Conservation (phyloP, 2,113 vertebrate genomes). For the Actinemys pallida region DNA sequence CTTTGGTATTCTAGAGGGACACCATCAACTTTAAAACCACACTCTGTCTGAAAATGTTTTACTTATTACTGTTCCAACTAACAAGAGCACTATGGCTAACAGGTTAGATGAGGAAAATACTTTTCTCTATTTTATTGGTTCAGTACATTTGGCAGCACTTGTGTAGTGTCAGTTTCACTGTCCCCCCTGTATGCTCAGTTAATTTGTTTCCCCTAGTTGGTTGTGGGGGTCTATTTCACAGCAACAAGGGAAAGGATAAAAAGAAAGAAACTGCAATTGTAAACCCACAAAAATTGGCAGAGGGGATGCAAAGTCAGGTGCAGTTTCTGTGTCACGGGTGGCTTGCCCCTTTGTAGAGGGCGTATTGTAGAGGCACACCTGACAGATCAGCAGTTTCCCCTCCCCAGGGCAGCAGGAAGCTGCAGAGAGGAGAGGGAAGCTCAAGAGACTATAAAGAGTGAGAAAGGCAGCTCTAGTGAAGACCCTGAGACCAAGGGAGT, state of each 20-base stretch:
- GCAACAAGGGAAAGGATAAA: background rate
- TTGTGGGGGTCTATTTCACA: background rate
- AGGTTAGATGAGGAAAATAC: fast-evolving
- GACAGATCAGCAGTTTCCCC: background rate
- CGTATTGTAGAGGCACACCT: background rate
- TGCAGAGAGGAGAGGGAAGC: background rate
- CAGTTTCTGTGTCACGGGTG: fast-evolving
- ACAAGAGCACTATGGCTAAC: background rate
- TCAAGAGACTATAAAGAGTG: background rate
- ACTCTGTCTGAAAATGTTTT: background rate
- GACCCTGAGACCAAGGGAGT: background rate
- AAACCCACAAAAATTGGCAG: background rate
- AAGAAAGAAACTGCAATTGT: background rate
- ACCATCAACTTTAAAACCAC: fast-evolving
- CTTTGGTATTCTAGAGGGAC: background rate
- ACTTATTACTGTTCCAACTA: background rate
- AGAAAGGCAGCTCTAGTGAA: background rate
- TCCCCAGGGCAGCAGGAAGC: background rate
- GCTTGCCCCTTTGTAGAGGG: background rate
- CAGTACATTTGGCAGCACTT: fast-evolving
- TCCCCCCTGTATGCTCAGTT: fast-evolving
- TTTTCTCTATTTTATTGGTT: fast-evolving
- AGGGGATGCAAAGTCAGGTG: fast-evolving
- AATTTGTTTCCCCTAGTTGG: background rate
- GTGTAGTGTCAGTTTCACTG: background rate